Conservation (phyloP, 2,113 vertebrate genomes). For the Eulacestoma nigropectus region DNA sequence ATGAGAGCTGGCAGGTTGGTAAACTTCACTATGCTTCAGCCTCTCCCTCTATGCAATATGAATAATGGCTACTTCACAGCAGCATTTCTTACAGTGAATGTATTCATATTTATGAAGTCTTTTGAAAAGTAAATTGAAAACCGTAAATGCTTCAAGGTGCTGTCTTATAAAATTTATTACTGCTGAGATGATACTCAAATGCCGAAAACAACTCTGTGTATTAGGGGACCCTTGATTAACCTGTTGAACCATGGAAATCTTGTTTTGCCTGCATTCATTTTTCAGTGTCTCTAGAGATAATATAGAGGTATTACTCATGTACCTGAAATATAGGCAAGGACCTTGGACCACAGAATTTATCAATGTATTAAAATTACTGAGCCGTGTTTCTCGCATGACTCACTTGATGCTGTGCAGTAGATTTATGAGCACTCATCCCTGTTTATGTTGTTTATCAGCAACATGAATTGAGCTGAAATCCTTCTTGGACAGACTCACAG, state of each 20-base stretch:
- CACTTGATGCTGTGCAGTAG: not conserved
- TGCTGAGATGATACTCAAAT: not conserved
- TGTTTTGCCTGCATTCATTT: not conserved
- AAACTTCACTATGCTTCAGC: not conserved
- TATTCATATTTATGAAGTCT: not conserved
- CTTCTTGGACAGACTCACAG: not conserved
- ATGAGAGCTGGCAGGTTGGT: not conserved
- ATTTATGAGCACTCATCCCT: not conserved
- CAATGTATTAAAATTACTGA: not conserved
- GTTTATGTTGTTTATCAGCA: not conserved
- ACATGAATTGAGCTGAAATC: not conserved
- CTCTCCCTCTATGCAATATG: not conserved
- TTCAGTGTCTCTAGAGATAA: not conserved
- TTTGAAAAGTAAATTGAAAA: constrained; percentile 27
- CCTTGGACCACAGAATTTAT: not conserved
- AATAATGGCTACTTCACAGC: not conserved
- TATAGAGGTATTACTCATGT: not conserved
- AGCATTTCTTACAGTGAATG: not conserved
- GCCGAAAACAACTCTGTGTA: not conserved
- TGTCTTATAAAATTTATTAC: not conserved
- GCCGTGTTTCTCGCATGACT: not conserved
- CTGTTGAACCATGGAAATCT: not conserved
- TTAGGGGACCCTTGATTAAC: not conserved
- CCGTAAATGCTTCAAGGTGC: not conserved
- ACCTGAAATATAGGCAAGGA: not conserved